phyloP scores from a whole-genome alignment of 2,797 vertebrate species.

The Hyperoplus immaculatus region DNA sequence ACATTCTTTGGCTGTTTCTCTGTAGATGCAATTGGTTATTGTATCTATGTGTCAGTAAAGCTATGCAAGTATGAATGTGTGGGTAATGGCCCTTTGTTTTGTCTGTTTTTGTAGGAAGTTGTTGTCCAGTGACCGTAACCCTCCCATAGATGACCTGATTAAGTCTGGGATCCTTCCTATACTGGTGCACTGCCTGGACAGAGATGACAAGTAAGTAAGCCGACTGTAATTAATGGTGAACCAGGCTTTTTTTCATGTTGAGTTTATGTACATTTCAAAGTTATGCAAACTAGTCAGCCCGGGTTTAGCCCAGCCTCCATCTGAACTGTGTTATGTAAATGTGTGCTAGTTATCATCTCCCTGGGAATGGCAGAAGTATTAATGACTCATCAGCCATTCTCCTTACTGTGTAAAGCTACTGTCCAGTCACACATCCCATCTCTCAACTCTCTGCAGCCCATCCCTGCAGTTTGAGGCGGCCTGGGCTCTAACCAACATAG shows the following conservation, averaged over 20 bases:
- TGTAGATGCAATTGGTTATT: not conserved
- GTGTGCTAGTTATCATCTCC: conserved; percentile 61
- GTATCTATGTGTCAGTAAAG: conserved; percentile 19
- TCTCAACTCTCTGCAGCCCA: conserved; percentile 84
- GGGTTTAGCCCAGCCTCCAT: conserved; percentile 34
- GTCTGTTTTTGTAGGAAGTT: conserved; percentile 89
- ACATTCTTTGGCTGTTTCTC: conserved; percentile 38
- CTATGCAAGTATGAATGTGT: not conserved
- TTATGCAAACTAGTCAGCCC: conserved; percentile 39
- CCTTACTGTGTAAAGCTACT: conserved; percentile 8
- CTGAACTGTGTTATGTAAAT: conserved; percentile 63
- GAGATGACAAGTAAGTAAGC: conserved; percentile 97
- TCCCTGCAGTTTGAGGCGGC: conserved; percentile 99
- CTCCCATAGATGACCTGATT: conserved; percentile 98
- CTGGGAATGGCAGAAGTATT: conserved; percentile 35
- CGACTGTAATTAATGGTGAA: conserved; percentile 24
- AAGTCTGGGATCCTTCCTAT: conserved; percentile 99
- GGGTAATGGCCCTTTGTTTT: conserved; percentile 40
- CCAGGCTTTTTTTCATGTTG: conserved; percentile 1
- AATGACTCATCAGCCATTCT: conserved; percentile 50
- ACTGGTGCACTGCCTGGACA: conserved; percentile 98
- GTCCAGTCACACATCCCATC: conserved; percentile 8
- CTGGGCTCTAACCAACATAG: conserved; percentile 99
- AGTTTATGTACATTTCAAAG: conserved; percentile 49
- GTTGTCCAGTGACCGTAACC: conserved; percentile 98